Evolutionary conservation across 2,888 invertebrate genomes (phyloP).

Genomic region (Muscina levida): DNA sequence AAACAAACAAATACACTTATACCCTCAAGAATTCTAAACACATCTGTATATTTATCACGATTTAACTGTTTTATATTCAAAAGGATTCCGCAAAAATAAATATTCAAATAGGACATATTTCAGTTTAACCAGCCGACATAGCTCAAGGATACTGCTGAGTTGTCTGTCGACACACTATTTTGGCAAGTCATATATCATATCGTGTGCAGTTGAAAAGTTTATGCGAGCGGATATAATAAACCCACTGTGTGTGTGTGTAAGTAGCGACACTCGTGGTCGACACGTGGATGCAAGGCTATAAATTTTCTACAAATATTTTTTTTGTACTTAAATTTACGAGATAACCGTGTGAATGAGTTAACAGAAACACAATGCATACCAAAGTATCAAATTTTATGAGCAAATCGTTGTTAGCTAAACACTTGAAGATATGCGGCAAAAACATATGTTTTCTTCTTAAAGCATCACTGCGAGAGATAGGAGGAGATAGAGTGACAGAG

Average conservation of each 20-base stretch:
- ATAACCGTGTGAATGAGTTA: slow-evolving; percentile 60
- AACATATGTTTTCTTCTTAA: slow-evolving; percentile 42
- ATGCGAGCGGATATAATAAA: slow-evolving; percentile 71
- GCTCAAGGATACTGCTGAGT: slow-evolving; percentile 35
- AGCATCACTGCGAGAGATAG: no score
- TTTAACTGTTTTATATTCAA: slow-evolving; percentile 49
- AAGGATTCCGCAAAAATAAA: slow-evolving; percentile 37
- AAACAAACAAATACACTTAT: no score
- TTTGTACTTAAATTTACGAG: slow-evolving; percentile 70
- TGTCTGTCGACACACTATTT: slow-evolving; percentile 59
- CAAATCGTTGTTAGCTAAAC: slow-evolving; percentile 40
- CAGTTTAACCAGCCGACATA: slow-evolving; percentile 13
- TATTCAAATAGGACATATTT: slow-evolving; percentile 27
- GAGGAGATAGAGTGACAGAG: no score
- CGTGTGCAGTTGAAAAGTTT: slow-evolving; percentile 25
- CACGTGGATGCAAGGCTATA: slow-evolving; percentile 80
- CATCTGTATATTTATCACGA: neutral
- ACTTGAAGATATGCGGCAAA: slow-evolving; percentile 2
- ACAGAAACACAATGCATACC: neutral
- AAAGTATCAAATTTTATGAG: slow-evolving; percentile 17
- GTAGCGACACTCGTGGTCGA: slow-evolving; percentile 78
- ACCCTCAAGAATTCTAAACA: slow-evolving; percentile 51
- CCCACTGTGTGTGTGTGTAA: slow-evolving; percentile 64
- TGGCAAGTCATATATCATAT: slow-evolving; percentile 74
- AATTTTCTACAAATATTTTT: slow-evolving; percentile 75